Evolutionary conservation across 2,113 vertebrate species (phyloP), one percentile per base, ranked within the genome.

Genomic region (Callocephalon fimbriatum): DNA sequence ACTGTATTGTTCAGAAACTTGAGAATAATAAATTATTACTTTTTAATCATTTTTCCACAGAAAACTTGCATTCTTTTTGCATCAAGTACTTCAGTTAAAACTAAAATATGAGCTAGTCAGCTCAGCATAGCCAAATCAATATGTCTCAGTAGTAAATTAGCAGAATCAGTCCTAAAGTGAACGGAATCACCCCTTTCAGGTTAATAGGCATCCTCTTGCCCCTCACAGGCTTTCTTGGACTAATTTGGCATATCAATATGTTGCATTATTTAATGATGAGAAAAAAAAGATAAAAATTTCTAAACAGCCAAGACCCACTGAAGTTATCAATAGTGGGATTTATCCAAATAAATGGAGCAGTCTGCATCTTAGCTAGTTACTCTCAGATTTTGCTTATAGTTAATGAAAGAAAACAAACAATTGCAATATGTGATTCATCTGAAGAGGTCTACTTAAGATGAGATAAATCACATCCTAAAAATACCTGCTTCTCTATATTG

Each of bases 381-480:
- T 88, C 9, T 62, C 15, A 44, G 29, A 2, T 75, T 84, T 88
- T 79, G 4, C 62, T 78, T 59, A 38, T 35, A 45, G 9, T 18
- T 90, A 78, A 42, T 70, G 25, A 71, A 75, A 67, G 15, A 73
- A 92, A 92, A 20, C 5, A 61, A 15, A 35, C 54, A 67, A 6
- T 54, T 95, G 19, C 10, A 82, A 20, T 54, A 25, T 23, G 20
- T 51, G 29, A 86, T 82, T 94, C 16, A 59, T 63, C 42, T 65
- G 22, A 92, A 70, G 40, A 18, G 35, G 68, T 29, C 31, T 79
- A 54, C 35, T 85, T 78, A 48, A 83, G 22, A 67, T 63, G 27
- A 87, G 23, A 85, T 79, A 72, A 95, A 90, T 53, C 37, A 78
- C 51, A 90, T 59, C 35, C 42, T 82, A 63, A 94, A 94, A 92